Base-by-base conservation (phyloP, 2,888 invertebrate genomes). In the Dyspetes luteomarginatus region DNA sequence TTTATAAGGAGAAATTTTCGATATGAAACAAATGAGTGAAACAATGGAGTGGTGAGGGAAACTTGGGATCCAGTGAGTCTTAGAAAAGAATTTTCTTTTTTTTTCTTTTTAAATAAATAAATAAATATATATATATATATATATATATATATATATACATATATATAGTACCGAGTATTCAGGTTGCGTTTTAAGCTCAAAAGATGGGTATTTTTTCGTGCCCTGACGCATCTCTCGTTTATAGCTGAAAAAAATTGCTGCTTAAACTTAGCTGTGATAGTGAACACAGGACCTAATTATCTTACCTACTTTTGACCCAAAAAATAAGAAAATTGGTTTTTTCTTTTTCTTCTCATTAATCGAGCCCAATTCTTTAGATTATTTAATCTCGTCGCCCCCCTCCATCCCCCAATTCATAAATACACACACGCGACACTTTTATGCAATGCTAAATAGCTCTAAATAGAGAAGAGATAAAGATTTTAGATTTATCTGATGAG, bases 281-380 rank as follows among this genome's bases (percentile, higher is more conserved):
- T 91, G 89, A 91, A 91, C 90, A 91, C 90, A 91, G 91, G 90
- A 91, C 90, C 88, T 86, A 85, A 78, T 75, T 83, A 48, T 67
- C 17, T 48, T 9, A 64, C 17, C 43, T 55, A 36, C n/a, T 36
- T 36, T 36, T 36, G 12, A 12, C 7, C 36, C 36, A 7, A 12
- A 2, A 12, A 36, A 52, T 28, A 76, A 43, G 4, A 28, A 55
- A 48, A 36, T 76, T 74, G 58, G 75, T 52, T 55, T 65, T 50
- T 50, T 74, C 36, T 55, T 24, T 55, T 56, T 65, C 26, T 26
- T 60, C 9, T 15, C 69, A 22, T 15, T 24, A 30, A 48, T 52
- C 52, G 19, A 73, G 41, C 17, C 17, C 50, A 74, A 62, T 55
- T 52, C 65, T 62, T 17, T 56, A 58, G 9, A 55, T 62, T 19